A percentile compares a stretch with the other conserved stretches of the same genome.
These are phyloP conservation scores for Pyxicephalus adspersus DNA, from an alignment of 2,113 vertebrate genomes.

Conservation along the genomic window DNA sequence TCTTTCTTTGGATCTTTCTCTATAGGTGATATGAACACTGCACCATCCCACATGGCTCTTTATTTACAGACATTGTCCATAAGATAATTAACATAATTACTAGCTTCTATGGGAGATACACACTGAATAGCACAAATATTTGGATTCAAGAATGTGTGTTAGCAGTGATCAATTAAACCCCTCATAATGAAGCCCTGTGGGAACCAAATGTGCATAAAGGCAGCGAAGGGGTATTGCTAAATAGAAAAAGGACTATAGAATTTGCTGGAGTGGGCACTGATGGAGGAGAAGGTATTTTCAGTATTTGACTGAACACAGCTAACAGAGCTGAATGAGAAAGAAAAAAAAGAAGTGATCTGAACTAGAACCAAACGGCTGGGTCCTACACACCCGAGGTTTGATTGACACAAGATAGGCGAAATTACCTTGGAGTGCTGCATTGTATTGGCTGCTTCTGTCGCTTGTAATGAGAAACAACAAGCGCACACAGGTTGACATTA, in stretches of 20 bases:
- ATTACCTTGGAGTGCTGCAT: too few species aligned
- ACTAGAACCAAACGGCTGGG: neutral
- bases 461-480: too few species aligned
- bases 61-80: constrained; percentile 58
- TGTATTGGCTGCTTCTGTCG: too few species aligned
- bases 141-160: constrained; percentile 69
- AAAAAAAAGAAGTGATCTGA: neutral
- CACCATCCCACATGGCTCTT: constrained; percentile 19
- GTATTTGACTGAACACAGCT: neutral
- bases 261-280: constrained; percentile 5
- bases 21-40: constrained; percentile 22
- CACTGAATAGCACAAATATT: constrained; percentile 72
- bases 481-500: too few species aligned
- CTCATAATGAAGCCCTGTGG: constrained; percentile 70
- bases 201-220: constrained; percentile 69
- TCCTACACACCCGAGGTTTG: neutral
- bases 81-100: constrained; percentile 62
- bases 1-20: neutral
- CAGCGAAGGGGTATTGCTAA: constrained; percentile 56
- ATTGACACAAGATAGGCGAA: neutral
- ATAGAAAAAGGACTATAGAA: constrained; percentile 54
- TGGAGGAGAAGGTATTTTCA: constrained; percentile 4
- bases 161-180: constrained; percentile 64
- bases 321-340: neutral
- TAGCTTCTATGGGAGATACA: constrained; percentile 64